A percentile compares a stretch with the other conserved stretches of the same genome.
Conservation (phyloP, 2,113 vertebrate genomes). For the Bambusicola thoracicus region DNA sequence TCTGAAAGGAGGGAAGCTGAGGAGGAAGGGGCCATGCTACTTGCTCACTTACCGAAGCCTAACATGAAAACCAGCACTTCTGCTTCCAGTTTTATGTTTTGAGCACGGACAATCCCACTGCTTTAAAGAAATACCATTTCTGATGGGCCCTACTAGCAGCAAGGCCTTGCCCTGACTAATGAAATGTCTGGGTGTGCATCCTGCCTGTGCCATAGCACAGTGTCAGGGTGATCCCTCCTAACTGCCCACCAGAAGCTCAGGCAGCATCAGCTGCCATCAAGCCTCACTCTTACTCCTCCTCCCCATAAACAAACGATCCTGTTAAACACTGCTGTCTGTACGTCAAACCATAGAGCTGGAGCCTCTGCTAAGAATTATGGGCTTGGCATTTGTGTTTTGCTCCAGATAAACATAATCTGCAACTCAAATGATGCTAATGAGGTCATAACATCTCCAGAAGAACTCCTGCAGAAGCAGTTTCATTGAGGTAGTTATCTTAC, state of each 20-base stretch:
- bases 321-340: no score
- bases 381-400: not conserved
- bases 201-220: not conserved
- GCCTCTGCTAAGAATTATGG: not conserved
- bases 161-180: not conserved
- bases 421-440: not conserved
- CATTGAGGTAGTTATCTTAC: not conserved
- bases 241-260: fast-evolving
- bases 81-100: not conserved
- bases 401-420: not conserved
- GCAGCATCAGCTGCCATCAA: not conserved
- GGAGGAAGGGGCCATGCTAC: not conserved
- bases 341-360: not conserved
- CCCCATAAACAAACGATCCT: no score
- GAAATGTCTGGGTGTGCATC: not conserved
- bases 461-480: not conserved
- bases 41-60: not conserved
- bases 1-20: not conserved
- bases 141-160: not conserved
- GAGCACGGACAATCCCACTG: not conserved
- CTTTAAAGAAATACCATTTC: not conserved
- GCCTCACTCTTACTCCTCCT: no score
- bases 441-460: not conserved
- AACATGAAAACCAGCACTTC: not conserved
- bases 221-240: not conserved